A percentile compares a stretch with the other conserved stretches of the same genome.
Evolutionary conservation across 2,888 invertebrate genomes (phyloP).

Genomic region (Odontocerum albicorne): DNA sequence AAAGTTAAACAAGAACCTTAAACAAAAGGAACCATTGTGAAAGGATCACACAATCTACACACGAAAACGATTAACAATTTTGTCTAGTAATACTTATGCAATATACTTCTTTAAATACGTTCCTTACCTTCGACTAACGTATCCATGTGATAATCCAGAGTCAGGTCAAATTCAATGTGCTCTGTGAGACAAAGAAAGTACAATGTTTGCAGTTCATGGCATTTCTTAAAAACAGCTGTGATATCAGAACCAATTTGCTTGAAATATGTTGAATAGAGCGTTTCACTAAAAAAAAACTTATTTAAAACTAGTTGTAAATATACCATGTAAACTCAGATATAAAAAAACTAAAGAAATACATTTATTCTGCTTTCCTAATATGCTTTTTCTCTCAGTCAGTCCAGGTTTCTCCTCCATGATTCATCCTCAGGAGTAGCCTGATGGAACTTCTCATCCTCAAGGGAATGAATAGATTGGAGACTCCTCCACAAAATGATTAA

Average conservation of each 20-base stretch:
- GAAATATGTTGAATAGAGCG: slow-evolving; percentile 46
- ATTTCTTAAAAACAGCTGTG: slow-evolving; percentile 49
- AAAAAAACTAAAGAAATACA: not conserved
- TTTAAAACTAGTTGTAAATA: not conserved
- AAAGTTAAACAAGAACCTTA: too few species aligned
- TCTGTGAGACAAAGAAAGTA: slow-evolving; percentile 50
- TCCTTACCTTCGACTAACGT: slow-evolving; percentile 47
- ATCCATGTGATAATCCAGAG: slow-evolving; percentile 43
- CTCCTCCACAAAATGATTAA: too few species aligned
- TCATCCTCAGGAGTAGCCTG: too few species aligned
- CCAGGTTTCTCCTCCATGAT: too few species aligned
- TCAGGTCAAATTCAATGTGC: slow-evolving; percentile 48
- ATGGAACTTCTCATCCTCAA: too few species aligned
- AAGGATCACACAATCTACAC: too few species aligned
- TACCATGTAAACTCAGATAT: not conserved
- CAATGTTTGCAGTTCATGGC: slow-evolving; percentile 50
- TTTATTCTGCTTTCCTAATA: not conserved
- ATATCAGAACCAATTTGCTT: slow-evolving; percentile 45
- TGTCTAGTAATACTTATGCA: too few species aligned
- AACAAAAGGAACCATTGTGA: too few species aligned
- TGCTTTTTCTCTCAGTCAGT: not conserved
- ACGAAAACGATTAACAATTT: too few species aligned
- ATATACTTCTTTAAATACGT: too few species aligned
- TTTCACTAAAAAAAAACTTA: slow-evolving; percentile 44
- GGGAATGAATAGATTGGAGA: too few species aligned